Percentiles rank a stretch among this genome's conserved stretches.
Evolutionary conservation across 2,888 invertebrate species (phyloP).

Genomic region (Abrostola tripartita): DNA sequence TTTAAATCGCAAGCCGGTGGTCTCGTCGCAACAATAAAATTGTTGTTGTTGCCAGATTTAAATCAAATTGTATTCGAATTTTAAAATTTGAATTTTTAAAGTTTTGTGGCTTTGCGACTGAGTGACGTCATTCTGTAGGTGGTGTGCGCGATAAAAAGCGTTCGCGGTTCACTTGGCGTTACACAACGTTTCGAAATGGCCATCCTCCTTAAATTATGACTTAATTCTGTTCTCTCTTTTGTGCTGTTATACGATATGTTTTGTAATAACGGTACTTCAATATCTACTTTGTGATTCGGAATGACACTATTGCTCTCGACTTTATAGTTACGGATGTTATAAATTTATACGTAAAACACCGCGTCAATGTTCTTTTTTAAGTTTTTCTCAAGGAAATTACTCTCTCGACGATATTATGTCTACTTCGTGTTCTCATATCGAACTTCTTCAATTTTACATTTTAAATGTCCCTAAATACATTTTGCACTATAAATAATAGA

Average conservation of each 20-base stretch:
- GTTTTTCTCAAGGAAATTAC: constrained; percentile 8
- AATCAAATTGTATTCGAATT: constrained; percentile 57
- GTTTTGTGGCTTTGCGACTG: constrained; percentile 61
- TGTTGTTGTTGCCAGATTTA: constrained; percentile 65
- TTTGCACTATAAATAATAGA: constrained; percentile 20
- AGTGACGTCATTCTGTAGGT: constrained; percentile 84
- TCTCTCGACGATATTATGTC: constrained; percentile 6
- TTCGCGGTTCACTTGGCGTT: constrained; percentile 67
- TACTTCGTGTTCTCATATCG: constrained; percentile 7
- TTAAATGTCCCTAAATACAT: neutral
- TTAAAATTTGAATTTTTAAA: constrained; percentile 59
- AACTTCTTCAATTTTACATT: constrained; percentile 22
- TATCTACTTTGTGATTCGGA: constrained; percentile 66
- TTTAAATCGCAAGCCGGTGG: constrained; percentile 80
- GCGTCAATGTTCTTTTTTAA: constrained; percentile 7
- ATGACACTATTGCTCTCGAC: constrained; percentile 61
- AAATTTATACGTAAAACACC: constrained; percentile 36
- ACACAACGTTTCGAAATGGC: constrained; percentile 79
- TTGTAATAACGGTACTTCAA: constrained; percentile 75
- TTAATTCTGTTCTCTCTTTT: constrained; percentile 82
- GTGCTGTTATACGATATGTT: constrained; percentile 74
- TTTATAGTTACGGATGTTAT: constrained; percentile 48
- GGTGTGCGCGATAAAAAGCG: constrained; percentile 76
- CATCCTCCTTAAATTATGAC: constrained; percentile 84
- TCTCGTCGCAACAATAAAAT: constrained; percentile 70